phyloP scores from a whole-genome alignment of 1,140 invertebrate species.

The Zaprionus gabonicus region DNA sequence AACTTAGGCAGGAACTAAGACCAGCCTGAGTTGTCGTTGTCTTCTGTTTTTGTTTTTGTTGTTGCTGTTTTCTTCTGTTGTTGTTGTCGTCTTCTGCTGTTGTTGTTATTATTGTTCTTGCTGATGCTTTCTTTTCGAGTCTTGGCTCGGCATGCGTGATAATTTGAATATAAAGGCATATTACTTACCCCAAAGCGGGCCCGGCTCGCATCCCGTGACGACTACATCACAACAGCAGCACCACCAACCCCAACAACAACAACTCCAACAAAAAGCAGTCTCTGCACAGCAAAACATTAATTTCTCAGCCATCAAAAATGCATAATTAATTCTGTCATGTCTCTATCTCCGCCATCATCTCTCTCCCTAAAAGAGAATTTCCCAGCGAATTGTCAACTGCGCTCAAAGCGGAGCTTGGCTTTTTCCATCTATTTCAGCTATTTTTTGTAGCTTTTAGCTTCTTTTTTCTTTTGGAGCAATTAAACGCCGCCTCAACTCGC shows the following conservation, averaged over 20 bases:
- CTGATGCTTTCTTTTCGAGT: conserved; percentile 30
- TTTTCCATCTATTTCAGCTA: not conserved
- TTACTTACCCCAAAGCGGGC: conserved; percentile 52
- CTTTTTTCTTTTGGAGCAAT: conserved; percentile 59
- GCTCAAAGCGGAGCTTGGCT: not conserved
- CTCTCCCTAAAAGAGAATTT: not conserved
- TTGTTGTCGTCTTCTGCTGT: too few species aligned
- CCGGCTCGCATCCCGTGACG: conserved; percentile 32
- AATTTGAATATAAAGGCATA: conserved; percentile 80
- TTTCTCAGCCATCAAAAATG: conserved; percentile 71
- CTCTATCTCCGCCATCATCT: conserved; percentile 23
- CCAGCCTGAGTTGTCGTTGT: not conserved
- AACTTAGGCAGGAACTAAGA: conserved; percentile 32
- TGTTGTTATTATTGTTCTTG: conserved; percentile 1
- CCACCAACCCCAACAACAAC: not conserved
- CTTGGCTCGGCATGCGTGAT: conserved; percentile 67
- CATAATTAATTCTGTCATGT: conserved; percentile 60
- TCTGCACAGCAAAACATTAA: conserved; percentile 20
- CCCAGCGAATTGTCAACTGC: conserved; percentile 70
- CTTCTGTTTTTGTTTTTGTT: too few species aligned
- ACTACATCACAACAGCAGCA: conserved; percentile 47
- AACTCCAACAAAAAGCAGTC: not conserved
- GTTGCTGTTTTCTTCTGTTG: too few species aligned
- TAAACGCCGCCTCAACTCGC: conserved; percentile 50
- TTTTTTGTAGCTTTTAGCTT: not conserved